phyloP scores from a whole-genome alignment of 2,797 vertebrate species.

The Ambastaia sidthimunki region DNA sequence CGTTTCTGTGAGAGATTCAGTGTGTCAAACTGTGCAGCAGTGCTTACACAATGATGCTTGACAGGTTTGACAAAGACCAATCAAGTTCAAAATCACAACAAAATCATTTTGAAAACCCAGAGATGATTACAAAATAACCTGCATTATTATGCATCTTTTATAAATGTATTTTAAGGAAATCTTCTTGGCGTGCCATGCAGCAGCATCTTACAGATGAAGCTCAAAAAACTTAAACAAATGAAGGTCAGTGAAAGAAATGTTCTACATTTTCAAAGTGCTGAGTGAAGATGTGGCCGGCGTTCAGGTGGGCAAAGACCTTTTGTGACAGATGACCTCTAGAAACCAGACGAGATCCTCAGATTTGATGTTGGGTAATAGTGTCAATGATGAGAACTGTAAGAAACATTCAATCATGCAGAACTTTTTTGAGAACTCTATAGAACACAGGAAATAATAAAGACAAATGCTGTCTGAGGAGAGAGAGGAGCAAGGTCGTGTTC shows the following conservation, averaged over 20 bases:
- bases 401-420: background rate
- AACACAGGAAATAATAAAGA: background rate
- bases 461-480: background rate
- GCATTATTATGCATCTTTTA: too few species aligned
- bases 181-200: too few species aligned
- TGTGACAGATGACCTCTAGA: background rate
- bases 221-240: background rate
- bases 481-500: background rate
- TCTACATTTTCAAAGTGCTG: background rate
- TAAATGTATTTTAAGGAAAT: background rate
- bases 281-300: background rate
- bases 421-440: background rate
- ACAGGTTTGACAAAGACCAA: too few species aligned
- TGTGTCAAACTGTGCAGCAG: too few species aligned
- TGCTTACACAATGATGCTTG: too few species aligned
- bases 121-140: background rate
- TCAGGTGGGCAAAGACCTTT: background rate
- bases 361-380: background rate
- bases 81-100: too few species aligned
- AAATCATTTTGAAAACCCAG: too few species aligned
- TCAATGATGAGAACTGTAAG: background rate
- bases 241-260: conserved; percentile 20
- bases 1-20: too few species aligned
- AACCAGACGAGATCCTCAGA: background rate
- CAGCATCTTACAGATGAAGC: background rate